A percentile compares a stretch with the other conserved stretches of the same genome.
Conservation (phyloP, 2,888 invertebrate genomes). For the Harpalus rufipes region DNA sequence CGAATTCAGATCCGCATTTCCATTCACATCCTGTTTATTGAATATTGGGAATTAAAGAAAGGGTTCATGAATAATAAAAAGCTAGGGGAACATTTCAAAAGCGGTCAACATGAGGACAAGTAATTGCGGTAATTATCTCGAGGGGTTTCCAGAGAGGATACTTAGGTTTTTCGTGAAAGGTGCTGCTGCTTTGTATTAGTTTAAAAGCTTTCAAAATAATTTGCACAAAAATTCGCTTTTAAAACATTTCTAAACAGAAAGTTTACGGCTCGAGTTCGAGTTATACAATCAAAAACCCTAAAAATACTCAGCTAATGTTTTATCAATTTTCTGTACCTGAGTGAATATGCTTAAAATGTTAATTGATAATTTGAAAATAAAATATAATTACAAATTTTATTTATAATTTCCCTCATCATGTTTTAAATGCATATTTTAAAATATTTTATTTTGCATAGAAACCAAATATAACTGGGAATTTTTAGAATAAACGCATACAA, state of each 20-base stretch:
- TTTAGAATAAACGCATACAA: no score
- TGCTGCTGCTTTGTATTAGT: slow-evolving; percentile 7
- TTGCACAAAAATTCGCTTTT: neutral
- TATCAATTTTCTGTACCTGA: no score
- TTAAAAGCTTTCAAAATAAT: neutral
- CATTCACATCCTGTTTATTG: slow-evolving; percentile 33
- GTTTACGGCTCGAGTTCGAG: neutral
- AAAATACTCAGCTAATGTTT: no score
- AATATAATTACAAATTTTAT: no score
- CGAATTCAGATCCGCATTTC: neutral
- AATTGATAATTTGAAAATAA: no score
- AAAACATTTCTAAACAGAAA: neutral
- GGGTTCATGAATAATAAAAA: slow-evolving; percentile 32
- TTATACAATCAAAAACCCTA: neutral
- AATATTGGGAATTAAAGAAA: slow-evolving; percentile 34
- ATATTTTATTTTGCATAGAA: no score
- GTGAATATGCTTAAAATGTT: no score
- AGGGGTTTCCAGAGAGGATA: neutral
- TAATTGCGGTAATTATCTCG: slow-evolving; percentile 36
- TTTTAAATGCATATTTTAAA: no score
- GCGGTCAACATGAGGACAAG: slow-evolving; percentile 12
- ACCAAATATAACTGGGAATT: no score
- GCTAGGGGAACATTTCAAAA: neutral
- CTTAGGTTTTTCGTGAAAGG: neutral
- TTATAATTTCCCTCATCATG: no score